Evolutionary conservation across 2,797 vertebrate species (phyloP).

Genomic region (Betta splendens): DNA sequence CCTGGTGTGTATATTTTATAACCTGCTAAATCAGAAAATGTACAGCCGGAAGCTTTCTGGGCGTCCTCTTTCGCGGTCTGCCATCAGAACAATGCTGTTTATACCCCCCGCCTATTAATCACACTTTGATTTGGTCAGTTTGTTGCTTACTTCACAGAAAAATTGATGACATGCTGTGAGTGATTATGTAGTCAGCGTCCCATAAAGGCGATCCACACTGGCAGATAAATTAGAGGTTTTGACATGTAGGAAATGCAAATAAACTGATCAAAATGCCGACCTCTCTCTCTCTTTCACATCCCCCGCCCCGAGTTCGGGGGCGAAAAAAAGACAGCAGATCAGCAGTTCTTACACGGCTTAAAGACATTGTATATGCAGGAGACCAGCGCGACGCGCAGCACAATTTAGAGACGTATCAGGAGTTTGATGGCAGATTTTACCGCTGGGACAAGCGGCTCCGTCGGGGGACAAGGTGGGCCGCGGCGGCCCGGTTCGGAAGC

Average conservation of each 20-base stretch:
- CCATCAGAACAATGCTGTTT: slow-evolving; percentile 54
- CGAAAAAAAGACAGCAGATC: slow-evolving; percentile 55
- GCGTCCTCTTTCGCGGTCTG: slow-evolving; percentile 48
- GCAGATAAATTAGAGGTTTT: slow-evolving; percentile 68
- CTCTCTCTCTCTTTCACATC: slow-evolving; percentile 18
- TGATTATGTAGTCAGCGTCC: slow-evolving; percentile 59
- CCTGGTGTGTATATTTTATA: slow-evolving; percentile 40
- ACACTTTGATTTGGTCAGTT: slow-evolving; percentile 66
- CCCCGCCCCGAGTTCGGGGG: slow-evolving; percentile 27
- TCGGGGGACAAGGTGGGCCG: slow-evolving; percentile 11
- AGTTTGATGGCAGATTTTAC: slow-evolving; percentile 47
- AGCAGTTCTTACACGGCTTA: slow-evolving; percentile 57
- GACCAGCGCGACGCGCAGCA: slow-evolving; percentile 39
- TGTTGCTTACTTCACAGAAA: slow-evolving; percentile 71
- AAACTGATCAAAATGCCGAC: slow-evolving; percentile 68
- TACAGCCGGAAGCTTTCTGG: slow-evolving; percentile 39
- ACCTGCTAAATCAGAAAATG: slow-evolving; percentile 39
- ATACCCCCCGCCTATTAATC: slow-evolving; percentile 55
- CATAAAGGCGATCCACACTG: slow-evolving; percentile 60
- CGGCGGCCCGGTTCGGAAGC: slow-evolving; percentile 42
- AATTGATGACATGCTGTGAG: slow-evolving; percentile 50
- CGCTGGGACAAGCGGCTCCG: slow-evolving; percentile 43
- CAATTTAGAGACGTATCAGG: slow-evolving; percentile 47
- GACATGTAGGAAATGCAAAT: slow-evolving; percentile 70
- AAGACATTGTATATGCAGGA: slow-evolving; percentile 49